phyloP scores from a whole-genome alignment of 2,888 invertebrate genomes.

The Lasioglossum morio region DNA sequence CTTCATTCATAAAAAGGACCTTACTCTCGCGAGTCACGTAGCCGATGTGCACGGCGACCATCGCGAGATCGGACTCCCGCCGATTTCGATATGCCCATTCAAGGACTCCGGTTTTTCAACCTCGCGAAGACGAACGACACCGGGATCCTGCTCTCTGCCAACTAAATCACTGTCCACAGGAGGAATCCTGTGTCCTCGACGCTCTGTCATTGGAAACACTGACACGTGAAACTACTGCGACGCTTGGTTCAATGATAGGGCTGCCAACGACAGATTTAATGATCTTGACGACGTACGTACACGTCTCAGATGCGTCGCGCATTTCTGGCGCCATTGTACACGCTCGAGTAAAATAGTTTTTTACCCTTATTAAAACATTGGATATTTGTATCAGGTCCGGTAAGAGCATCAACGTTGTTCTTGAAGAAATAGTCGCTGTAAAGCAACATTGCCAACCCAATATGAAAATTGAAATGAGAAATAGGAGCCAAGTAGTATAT shows the following conservation, averaged over 20 bases:
- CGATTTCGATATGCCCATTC: conserved; percentile 52
- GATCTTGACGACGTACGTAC: no score
- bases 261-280: no score
- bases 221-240: not conserved
- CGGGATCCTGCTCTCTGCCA: not conserved
- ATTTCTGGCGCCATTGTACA: no score
- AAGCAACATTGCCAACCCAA: no score
- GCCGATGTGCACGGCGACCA: conserved; percentile 34
- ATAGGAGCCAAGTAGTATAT: no score
- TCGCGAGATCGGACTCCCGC: conserved; percentile 35
- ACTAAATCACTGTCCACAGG: not conserved
- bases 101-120: conserved; percentile 29
- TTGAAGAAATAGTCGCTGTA: no score
- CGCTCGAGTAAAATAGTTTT: no score
- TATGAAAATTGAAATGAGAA: no score
- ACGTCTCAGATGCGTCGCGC: no score
- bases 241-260: not conserved
- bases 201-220: not conserved
- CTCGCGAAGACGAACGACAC: not conserved
- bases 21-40: conserved; percentile 60
- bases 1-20: conserved; percentile 63
- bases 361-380: no score
- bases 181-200: not conserved
- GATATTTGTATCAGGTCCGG: no score
- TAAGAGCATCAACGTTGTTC: no score